Evolutionary conservation across 2,888 invertebrate species (phyloP).

Genomic region (Drosophila pegasa): DNA sequence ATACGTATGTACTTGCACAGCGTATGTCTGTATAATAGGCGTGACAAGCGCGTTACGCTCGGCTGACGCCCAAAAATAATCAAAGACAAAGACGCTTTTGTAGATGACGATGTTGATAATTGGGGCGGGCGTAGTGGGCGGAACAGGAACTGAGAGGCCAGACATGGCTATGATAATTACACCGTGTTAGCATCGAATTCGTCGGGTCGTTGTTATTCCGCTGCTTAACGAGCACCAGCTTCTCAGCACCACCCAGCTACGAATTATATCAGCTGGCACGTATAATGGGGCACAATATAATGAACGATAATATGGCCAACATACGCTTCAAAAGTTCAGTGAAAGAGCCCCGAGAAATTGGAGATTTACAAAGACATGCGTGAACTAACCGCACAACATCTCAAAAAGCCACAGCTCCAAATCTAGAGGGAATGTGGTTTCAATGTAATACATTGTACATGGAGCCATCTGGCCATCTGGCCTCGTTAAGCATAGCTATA

Average conservation of each 20-base stretch:
- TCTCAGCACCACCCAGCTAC: conserved; percentile 50
- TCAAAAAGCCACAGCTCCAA: conserved; percentile 6
- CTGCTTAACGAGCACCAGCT: conserved; percentile 61
- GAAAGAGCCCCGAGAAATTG: conserved; percentile 32
- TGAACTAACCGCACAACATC: conserved; percentile 27
- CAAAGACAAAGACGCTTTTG: conserved; percentile 73
- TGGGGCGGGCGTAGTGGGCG: conserved; percentile 35
- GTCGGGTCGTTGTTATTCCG: conserved; percentile 40
- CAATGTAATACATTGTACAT: background rate
- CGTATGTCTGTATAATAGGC: conserved; percentile 69
- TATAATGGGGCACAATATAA: conserved; percentile 57
- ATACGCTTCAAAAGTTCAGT: conserved; percentile 31
- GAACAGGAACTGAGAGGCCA: conserved; percentile 48
- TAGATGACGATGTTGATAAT: conserved; percentile 70
- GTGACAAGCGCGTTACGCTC: conserved; percentile 80
- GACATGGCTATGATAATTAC: conserved; percentile 68
- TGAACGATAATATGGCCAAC: conserved; percentile 65
- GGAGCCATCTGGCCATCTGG: background rate
- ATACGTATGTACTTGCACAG: conserved; percentile 7
- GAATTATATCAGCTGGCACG: conserved; percentile 54
- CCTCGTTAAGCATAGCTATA: background rate
- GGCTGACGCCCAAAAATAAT: conserved; percentile 78
- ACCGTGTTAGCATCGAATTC: conserved; percentile 62
- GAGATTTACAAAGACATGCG: conserved; percentile 30
- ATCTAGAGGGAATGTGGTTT: background rate